These are phyloP conservation scores for Boulengeromyrus knoepffleri DNA, from an alignment of 2,113 vertebrate species.

Conservation along the genomic window DNA sequence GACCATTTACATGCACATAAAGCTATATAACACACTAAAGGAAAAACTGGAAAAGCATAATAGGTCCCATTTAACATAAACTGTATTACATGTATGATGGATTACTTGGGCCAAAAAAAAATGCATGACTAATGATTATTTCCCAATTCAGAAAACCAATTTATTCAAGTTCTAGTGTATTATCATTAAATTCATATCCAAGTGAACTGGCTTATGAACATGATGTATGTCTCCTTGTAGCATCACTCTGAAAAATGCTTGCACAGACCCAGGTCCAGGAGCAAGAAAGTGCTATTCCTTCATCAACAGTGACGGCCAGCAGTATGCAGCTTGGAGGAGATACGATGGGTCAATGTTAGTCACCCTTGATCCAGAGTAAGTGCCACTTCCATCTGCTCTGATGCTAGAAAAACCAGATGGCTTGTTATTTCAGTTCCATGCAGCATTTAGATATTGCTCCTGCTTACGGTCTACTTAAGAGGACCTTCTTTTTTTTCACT, in stretches of 20 bases:
- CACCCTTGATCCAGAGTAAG: slow-evolving; percentile 60
- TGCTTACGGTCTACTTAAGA: background rate
- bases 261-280: background rate
- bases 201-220: background rate
- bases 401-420: background rate
- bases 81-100: background rate
- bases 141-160: background rate
- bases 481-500: background rate
- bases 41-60: background rate
- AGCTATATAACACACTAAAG: background rate
- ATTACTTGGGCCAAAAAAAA: background rate
- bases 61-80: background rate
- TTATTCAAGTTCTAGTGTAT: background rate
- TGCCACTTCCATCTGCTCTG: slow-evolving; percentile 19
- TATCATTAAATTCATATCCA: background rate
- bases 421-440: background rate
- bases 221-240: background rate
- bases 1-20: background rate
- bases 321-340: slow-evolving; percentile 56
- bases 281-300: slow-evolving; percentile 21
- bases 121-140: background rate
- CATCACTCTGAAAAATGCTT: background rate
- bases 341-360: slow-evolving; percentile 54
- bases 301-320: slow-evolving; percentile 17
- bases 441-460: background rate